Evolutionary conservation across 2,888 invertebrate genomes (phyloP), one percentile per base, ranked within the genome.

Genomic region (Pelosia muscerda): DNA sequence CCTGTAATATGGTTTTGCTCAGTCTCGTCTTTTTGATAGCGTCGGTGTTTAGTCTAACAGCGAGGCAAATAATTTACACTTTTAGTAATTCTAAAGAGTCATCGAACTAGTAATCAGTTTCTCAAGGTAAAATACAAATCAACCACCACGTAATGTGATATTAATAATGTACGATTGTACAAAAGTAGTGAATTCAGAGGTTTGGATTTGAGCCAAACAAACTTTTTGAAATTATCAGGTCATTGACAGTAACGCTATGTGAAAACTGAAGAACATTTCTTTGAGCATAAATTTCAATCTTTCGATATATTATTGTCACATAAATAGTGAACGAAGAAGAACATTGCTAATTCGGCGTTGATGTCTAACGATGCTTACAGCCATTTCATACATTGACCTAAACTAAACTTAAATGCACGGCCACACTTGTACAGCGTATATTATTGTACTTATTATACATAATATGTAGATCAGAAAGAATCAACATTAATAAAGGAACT

Each of bases 121-220:
- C 42, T 34, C 25, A 22, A 55, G 57, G 34, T 63, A 57, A 59
- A 65, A 65, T 62, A 68, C 19, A 56, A 9, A 31, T 34, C 57
- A 26, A 63, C 42, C 38, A 56, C 54, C 31, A 55, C 58, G 59
- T 57, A 59, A 60, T 19, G 26, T 63, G 38, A 53, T 57, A 42
- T 54, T n/a, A 34, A 34, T 34, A 65, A 55, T 55, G 54, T 56
- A 56, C 57, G 31, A 34, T 34, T 28, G 22, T 59, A 59, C 13
- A 31, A 62, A 28, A 63, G 66, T 72, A 26, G 69, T 68, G 69
- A 75, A 69, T 72, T 66, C 22, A 6, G 28, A 34, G 59, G 69
- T 57, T 57, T 79, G 77, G 75, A 42, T 23, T 11, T 3, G 28
- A 66, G 80, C 80, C 79, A 79, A 79, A 74, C 26, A 72, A 68